Evolutionary conservation across 2,113 vertebrate genomes (phyloP).

Genomic region (Percopsis transmontana): DNA sequence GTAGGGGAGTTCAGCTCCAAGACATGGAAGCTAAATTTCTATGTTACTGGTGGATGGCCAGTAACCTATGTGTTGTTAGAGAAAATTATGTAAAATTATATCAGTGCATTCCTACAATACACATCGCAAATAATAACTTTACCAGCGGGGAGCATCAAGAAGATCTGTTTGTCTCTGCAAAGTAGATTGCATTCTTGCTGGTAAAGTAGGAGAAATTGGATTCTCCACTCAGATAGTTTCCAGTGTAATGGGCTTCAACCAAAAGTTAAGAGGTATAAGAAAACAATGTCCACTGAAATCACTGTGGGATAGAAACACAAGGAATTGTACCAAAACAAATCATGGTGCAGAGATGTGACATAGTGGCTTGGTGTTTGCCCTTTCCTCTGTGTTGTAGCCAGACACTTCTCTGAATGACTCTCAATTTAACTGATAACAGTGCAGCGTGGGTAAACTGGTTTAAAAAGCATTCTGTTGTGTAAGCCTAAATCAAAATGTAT

Average conservation of each 20-base stretch:
- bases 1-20: too few species aligned
- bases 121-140: too few species aligned
- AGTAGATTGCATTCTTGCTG: conserved; percentile 44
- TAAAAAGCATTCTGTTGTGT: conserved; percentile 11
- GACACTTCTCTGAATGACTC: neutral
- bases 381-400: conserved; percentile 14
- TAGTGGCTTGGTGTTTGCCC: conserved; percentile 27
- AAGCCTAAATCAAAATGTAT: too few species aligned
- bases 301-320: conserved; percentile 22
- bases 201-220: conserved; percentile 32
- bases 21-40: too few species aligned
- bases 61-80: too few species aligned
- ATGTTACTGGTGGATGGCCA: too few species aligned
- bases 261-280: conserved; percentile 5
- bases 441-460: neutral
- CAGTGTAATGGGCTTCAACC: conserved; percentile 40
- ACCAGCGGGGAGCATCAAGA: too few species aligned
- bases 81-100: too few species aligned
- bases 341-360: conserved; percentile 16
- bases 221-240: conserved; percentile 17
- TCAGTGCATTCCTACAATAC: too few species aligned
- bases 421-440: conserved; percentile 17
- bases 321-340: conserved; percentile 24
- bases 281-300: conserved; percentile 12
- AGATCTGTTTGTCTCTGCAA: conserved; percentile 18